Evolutionary conservation across 2,888 invertebrate genomes (phyloP), one percentile per base, ranked within the genome.

Genomic region (Caenorhabditis zanzibari): DNA sequence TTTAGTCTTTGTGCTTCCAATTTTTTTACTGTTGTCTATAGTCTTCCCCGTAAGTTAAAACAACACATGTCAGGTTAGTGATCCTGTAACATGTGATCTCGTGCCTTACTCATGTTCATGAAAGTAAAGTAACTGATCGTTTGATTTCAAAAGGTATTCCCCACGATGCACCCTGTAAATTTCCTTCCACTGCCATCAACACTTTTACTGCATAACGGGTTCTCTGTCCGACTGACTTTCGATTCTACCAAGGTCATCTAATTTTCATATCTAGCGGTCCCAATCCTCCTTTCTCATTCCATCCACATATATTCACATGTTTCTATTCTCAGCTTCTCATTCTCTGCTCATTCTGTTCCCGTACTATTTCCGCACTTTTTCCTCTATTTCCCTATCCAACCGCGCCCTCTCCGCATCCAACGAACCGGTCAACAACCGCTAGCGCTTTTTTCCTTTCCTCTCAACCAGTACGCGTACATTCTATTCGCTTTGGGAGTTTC

Each of bases 381-480:
- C 32, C 38, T 56, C 32, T 52, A 52, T 49, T 41, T 54, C 71
- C 38, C 73, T 66, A 56, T 35, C 49, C 64, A 28, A 26, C 54
- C 56, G 56, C 68, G 16, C 32, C 24, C 19, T 35, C 58, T 63
- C 66, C 59, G 28, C 73, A n/a, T 38, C 19, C 12, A 12, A 26
- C 19, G 24, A 49, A 26, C 74, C 24, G 49, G 47, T 22, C 58
- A 28, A 24, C 32, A 28, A 32, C 47, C 66, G 22, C 49, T 28
- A n/a, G 59, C 47, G 73, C 61, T 35, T n/a, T 56, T 58, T 56
- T 16, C 64, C 22, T 19, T 26, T 26, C 58, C 61, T 64, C 58
- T 63, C 69, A 64, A 63, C 77, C 52, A 77, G 69, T 69, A 77
- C 69, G 59, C 58, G 68, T 38, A 56, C 64, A 64, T 64, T 69